Evolutionary conservation across 2,797 vertebrate genomes (phyloP), one percentile per base, ranked within the genome.

Genomic region (Emydoidea blandingii): DNA sequence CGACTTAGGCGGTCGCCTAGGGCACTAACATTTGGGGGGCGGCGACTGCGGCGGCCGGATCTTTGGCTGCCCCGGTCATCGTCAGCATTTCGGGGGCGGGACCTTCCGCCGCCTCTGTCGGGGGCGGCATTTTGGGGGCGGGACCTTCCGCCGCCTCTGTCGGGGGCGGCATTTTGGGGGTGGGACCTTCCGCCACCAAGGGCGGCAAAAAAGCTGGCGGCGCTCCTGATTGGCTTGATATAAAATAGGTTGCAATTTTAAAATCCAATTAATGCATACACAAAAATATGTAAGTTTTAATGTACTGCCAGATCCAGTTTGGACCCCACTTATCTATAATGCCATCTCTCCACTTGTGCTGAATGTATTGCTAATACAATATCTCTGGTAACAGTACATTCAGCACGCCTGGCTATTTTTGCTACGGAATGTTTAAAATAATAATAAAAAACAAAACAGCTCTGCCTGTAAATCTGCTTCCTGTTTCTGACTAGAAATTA

Each of bases 401-500:
- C 79, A 91, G 81, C 79, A 3, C 0, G 29, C 85, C 85, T 88
- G 68, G 23, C 27, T 3, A 29, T 65, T 5, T 92, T 76, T 86
- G 83, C 82, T 86, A 94, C 27, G 82, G 92, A 79, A n/a, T 72
- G 23, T 1, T 5, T 1, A 84, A 88, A 90, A 83, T 92, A 62
- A 31, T 29, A 25, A 59, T 31, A 31, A 59, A 16, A 62, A 62
- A 62, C 59, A 34, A 62, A 59, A 31, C 95, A 94, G 90, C 92
- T 94, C 84, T 82, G 86, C 82, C 85, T 1, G 0, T 81, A 94
- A 91, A 94, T 90, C 93, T 89, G 87, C 87, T 95, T 95, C 94
- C 96, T 95, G 95, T 92, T 89, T 93, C 88, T 89, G 65, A 91
- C 82, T 86, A 82, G 93, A 94, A 92, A 79, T 81, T 86, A 62